A percentile compares a stretch with the other conserved stretches of the same genome.
These are phyloP conservation scores for Drosophila obscura DNA, from an alignment of 1,140 invertebrate species.

Conservation along the genomic window DNA sequence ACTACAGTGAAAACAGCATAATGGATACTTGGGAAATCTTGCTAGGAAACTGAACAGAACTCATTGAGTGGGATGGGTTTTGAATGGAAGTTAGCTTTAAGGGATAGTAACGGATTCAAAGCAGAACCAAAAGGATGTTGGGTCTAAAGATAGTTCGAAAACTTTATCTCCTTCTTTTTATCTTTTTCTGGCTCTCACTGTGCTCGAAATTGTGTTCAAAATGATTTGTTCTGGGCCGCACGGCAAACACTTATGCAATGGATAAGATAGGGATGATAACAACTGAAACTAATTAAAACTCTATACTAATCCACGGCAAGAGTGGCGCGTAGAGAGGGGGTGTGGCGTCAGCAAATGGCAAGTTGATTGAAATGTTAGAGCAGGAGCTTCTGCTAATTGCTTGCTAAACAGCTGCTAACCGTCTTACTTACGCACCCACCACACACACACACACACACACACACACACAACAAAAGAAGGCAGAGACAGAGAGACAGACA, in stretches of 20 bases:
- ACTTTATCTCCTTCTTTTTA: too few relatives aligned
- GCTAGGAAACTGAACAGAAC: too few relatives aligned
- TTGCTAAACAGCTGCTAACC: conserved; percentile 55
- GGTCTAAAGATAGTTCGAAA: too few relatives aligned
- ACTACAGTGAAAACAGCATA: too few relatives aligned
- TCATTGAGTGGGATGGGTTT: too few relatives aligned
- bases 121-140: too few relatives aligned
- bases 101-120: too few relatives aligned
- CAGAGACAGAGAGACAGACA: conserved; percentile 1
- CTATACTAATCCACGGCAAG: neutral
- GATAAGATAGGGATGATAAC: conserved; percentile 40
- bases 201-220: neutral
- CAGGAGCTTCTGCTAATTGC: conserved; percentile 38
- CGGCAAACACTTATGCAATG: conserved; percentile 37
- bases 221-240: conserved; percentile 30
- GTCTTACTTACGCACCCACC: conserved; percentile 22
- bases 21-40: too few relatives aligned
- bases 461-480: neutral
- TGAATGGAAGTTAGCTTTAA: too few relatives aligned
- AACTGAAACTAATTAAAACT: conserved; percentile 6
- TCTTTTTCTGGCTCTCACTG: neutral
- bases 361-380: conserved; percentile 36
- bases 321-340: too few relatives aligned
- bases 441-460: neutral
- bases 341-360: conserved; percentile 7